Conservation (phyloP, 2,113 vertebrate genomes). For the Macrotus californicus region DNA sequence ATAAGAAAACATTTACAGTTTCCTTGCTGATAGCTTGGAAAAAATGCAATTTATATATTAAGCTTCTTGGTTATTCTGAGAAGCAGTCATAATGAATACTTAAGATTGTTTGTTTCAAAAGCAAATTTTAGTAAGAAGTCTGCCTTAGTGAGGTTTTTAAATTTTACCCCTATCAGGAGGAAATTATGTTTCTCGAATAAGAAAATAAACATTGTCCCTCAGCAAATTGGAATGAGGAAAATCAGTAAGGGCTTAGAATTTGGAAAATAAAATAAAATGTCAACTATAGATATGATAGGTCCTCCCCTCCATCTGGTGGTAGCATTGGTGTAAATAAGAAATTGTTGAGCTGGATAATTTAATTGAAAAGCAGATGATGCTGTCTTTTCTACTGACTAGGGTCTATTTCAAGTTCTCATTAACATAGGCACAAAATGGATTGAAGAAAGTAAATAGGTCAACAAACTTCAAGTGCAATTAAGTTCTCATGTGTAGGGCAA, state of each 20-base stretch:
- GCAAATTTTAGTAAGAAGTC: neutral
- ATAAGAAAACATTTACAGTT: slow-evolving; percentile 9
- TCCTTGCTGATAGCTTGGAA: neutral
- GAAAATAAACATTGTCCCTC: slow-evolving; percentile 16
- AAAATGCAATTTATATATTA: slow-evolving; percentile 9
- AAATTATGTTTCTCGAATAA: slow-evolving; percentile 37
- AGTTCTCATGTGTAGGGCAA: neutral
- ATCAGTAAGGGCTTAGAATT: neutral
- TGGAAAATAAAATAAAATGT: slow-evolving; percentile 28
- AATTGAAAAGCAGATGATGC: slow-evolving; percentile 53
- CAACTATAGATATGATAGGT: neutral
- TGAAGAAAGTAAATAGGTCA: slow-evolving; percentile 53
- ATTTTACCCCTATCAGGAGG: neutral
- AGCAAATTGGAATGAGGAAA: slow-evolving; percentile 3
- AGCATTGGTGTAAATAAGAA: slow-evolving; percentile 58
- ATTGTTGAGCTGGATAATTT: slow-evolving; percentile 54
- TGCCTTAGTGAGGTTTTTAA: neutral
- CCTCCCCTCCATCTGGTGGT: slow-evolving; percentile 57
- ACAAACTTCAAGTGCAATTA: neutral
- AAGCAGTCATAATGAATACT: slow-evolving; percentile 1
- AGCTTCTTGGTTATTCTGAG: neutral
- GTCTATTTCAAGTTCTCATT: slow-evolving; percentile 60
- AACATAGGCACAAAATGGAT: neutral
- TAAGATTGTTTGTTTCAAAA: neutral
- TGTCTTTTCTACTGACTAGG: slow-evolving; percentile 41